Conservation (phyloP, 2,888 invertebrate genomes). For the Lysandra coridon region DNA sequence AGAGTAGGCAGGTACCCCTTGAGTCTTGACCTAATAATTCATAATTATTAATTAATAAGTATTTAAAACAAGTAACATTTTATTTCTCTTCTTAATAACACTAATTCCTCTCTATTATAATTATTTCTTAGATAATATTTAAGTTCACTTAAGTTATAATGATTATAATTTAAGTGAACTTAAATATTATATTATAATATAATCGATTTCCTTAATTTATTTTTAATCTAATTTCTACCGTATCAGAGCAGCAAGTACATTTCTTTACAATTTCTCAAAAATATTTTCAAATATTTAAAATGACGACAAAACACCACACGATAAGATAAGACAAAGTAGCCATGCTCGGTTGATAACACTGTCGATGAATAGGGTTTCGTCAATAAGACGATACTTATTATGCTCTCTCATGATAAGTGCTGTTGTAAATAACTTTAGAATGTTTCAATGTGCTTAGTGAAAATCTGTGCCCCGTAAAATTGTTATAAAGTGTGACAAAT, state of each 20-base stretch:
- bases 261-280: constrained; percentile 28
- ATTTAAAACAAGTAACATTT: no score
- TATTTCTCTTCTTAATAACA: no score
- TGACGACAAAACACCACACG: constrained; percentile 49
- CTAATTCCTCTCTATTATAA: no score
- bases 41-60: no score
- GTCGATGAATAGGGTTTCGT: constrained; percentile 61
- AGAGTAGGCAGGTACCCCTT: no score
- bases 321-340: constrained; percentile 75
- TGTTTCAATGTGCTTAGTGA: constrained; percentile 38
- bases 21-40: no score
- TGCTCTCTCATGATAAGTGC: constrained; percentile 43
- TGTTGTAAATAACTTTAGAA: constrained; percentile 37
- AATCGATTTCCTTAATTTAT: no score
- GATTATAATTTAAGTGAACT: no score
- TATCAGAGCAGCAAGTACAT: background rate
- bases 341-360: constrained; percentile 65
- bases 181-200: no score
- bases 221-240: background rate
- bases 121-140: no score
- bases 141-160: no score
- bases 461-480: constrained; percentile 29
- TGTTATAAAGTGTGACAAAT: constrained; percentile 35
- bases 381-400: constrained; percentile 59
- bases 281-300: constrained; percentile 36